Evolutionary conservation across 1,140 invertebrate genomes (phyloP).

Genomic region (Doryteuthis pealeii): DNA sequence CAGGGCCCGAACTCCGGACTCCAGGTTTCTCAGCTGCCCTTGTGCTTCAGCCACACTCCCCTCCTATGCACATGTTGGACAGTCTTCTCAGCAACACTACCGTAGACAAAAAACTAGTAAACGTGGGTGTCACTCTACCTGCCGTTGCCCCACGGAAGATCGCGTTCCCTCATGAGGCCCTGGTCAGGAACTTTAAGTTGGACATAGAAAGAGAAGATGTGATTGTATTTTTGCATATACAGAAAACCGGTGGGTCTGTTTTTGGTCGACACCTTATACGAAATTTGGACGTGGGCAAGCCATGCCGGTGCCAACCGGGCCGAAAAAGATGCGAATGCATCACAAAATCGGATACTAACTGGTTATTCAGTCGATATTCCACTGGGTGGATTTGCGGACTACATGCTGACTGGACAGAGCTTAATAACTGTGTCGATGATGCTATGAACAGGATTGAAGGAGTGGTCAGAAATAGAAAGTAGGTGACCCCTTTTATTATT

Average conservation of each 20-base stretch:
- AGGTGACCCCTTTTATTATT: slow-evolving; percentile 8
- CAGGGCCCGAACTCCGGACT: neutral
- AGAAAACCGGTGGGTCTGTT: slow-evolving; percentile 89
- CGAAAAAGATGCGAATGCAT: slow-evolving; percentile 53
- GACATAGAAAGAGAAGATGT: slow-evolving; percentile 70
- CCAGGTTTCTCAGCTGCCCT: neutral
- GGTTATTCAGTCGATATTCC: slow-evolving; percentile 97
- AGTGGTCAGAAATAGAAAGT: slow-evolving; percentile 46
- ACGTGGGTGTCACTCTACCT: too few relatives aligned
- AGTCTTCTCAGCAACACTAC: slow-evolving; percentile 21
- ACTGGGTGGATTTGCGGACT: slow-evolving; percentile 98
- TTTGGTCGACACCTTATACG: slow-evolving; percentile 93
- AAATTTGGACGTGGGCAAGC: slow-evolving; percentile 77
- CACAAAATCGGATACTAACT: slow-evolving; percentile 60
- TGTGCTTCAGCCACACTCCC: slow-evolving; percentile 16
- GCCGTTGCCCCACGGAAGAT: too few relatives aligned
- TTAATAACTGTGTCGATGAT: slow-evolving; percentile 71
- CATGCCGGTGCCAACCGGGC: slow-evolving; percentile 42
- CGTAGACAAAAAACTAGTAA: slow-evolving; percentile 18
- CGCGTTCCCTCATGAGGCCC: too few relatives aligned
- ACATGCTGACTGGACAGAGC: slow-evolving; percentile 97
- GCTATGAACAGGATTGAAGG: slow-evolving; percentile 58
- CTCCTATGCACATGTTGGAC: slow-evolving; percentile 15
- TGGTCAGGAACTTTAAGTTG: slow-evolving; percentile 21
- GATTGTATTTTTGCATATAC: slow-evolving; percentile 97